Evolutionary conservation across 2,113 vertebrate genomes (phyloP), one percentile per base, ranked within the genome.

Genomic region (Misgurnus mizolepis): DNA sequence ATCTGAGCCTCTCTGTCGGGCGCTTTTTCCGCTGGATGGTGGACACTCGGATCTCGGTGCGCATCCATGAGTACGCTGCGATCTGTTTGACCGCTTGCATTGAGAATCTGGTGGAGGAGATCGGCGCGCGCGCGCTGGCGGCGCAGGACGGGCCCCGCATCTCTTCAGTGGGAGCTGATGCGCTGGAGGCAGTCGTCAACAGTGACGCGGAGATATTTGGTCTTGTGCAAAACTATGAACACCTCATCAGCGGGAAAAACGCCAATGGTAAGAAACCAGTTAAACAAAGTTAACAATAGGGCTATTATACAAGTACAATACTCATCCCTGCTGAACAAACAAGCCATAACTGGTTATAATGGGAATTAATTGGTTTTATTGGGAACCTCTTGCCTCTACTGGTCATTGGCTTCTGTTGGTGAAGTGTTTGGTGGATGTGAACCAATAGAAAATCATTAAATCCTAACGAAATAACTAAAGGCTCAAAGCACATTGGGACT

Each of bases 11-110:
- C 9, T 95, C 95, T 0, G 96, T 96, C 79, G 96, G 96, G 0
- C 94, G 95, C 80, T 97, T 99, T 75, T 97, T 97, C 92, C 93
- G 96, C 88, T 98, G 97, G 97, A 98, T 98, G 97, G 95, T 97
- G 89, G 97, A 98, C 68, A 95, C 97, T 0, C 94, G 96, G 81
- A 94, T 99, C 85, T 96, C 97, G 0, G 95, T 96, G 65, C 94
- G 96, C 75, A 93, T 99, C 65, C 96, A 98, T 39, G 96, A 97
- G 71, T 95, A 96, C 40, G 96, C 96, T 0, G 96, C 96, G 61
- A 95, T 98, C 70, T 95, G 92, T 39, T 85, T 99, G 10, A 89
- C 96, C 0, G 92, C 97, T 0, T 97, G 96, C 87, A 87, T 96
- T 92, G 95, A 99, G 85, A 94, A 93, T 85, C 86, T 99, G 7